Base-by-base conservation (phyloP, 2,797 vertebrate species). In the Protosalanx chinensis region DNA sequence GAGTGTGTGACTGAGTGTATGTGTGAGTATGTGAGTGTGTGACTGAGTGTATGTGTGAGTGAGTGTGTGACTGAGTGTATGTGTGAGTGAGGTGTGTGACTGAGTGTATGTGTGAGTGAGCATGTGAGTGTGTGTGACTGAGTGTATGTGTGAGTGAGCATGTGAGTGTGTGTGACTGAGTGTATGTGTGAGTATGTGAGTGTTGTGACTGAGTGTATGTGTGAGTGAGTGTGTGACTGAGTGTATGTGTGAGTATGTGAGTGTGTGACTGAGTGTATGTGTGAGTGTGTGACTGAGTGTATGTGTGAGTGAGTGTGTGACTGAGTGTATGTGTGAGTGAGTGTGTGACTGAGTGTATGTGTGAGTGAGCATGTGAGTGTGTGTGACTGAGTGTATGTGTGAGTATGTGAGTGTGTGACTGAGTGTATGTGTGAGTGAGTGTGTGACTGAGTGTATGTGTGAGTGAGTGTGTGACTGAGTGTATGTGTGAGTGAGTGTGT, bases 211-310 rank as follows among this genome's bases (percentile, higher is more conserved):
- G 16, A 12, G 27, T 33, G 27, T 64, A 3, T 32, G 62, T 64
- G 62, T 64, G 32, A 5, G 18, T 16, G 29, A 13, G 32, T 33
- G 32, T 35, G 8, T 64, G 8, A 3, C 16, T 12, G 61, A 35
- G 35, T 49, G 37, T 32, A 20, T 74, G 37, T 71, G 15, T 63
- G 68, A 59, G n/a, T n/a, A n/a, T n/a, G 18, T 60, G 15, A 37
- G 53, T 7, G 30, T 60, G 56, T 58, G 33, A 59, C 51, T 56
- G 61, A 56, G 46, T 74, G n/a, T n/a, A n/a, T n/a, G n/a, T n/a
- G n/a, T n/a, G n/a, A n/a, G n/a, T n/a, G n/a, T n/a, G 60, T 72
- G 67, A 75, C 59, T 59, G 49, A 72, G 53, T 64, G 56, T 69
- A 68, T 69, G 64, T 73, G 74, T 68, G 70, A n/a, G 32, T 18